Conservation (phyloP, 2,113 vertebrate genomes). For the Syngnathus typhle region DNA sequence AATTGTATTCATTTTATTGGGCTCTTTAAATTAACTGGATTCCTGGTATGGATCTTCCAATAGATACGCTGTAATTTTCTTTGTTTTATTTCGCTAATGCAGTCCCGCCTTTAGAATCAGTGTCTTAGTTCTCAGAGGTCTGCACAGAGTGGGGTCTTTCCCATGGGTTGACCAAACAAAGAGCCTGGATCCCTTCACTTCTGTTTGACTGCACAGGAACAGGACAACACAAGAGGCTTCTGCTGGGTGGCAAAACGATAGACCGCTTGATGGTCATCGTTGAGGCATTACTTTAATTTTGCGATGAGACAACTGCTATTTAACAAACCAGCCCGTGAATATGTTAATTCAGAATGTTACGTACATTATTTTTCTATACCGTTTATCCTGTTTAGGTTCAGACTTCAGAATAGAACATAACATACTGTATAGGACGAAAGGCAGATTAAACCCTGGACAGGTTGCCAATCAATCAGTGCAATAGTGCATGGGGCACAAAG, state of each 20-base stretch:
- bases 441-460: neutral
- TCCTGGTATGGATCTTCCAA: constrained; percentile 40
- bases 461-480: neutral
- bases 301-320: constrained; percentile 8
- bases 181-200: constrained; percentile 56
- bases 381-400: neutral
- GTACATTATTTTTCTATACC: neutral
- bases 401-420: neutral
- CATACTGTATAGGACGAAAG: neutral
- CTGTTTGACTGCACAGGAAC: constrained; percentile 66
- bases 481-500: neutral
- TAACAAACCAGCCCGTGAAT: neutral
- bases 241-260: constrained; percentile 40
- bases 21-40: constrained; percentile 6
- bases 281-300: constrained; percentile 24
- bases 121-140: constrained; percentile 53
- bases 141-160: constrained; percentile 57
- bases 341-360: neutral
- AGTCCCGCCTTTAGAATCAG: constrained; percentile 44
- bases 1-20: neutral
- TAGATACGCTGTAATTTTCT: constrained; percentile 19
- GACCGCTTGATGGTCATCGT: constrained; percentile 30
- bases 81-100: constrained; percentile 3
- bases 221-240: constrained; percentile 51
- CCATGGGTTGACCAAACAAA: constrained; percentile 64